phyloP scores from a whole-genome alignment of 2,113 vertebrate genomes.

The Gasterosteus aculeatus region DNA sequence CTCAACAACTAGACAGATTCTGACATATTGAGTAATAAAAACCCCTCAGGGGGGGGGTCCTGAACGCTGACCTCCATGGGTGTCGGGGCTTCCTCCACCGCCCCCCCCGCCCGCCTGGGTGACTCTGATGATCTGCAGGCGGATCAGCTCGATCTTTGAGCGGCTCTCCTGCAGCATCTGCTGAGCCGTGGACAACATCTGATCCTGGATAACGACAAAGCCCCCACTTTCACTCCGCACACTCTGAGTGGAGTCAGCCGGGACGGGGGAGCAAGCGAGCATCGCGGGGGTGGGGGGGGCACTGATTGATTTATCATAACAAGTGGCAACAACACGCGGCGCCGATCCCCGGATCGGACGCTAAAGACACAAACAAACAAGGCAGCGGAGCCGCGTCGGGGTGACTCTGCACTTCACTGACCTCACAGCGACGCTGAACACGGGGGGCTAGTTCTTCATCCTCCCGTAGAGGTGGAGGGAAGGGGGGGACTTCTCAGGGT shows the following conservation, averaged over 20 bases:
- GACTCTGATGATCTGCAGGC: constrained; percentile 78
- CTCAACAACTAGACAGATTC: not conserved
- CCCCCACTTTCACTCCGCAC: constrained; percentile 28
- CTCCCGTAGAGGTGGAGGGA: constrained; percentile 41
- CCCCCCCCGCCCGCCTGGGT: constrained; percentile 58
- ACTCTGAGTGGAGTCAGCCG: constrained; percentile 8
- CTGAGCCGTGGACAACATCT: constrained; percentile 80
- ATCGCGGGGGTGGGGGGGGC: not conserved
- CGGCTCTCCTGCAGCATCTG: constrained; percentile 81
- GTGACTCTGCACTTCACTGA: constrained; percentile 71
- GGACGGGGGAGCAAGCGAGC: not conserved
- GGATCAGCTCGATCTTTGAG: constrained; percentile 79
- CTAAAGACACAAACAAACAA: constrained; percentile 29
- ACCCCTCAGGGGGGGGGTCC: not conserved
- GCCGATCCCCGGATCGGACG: constrained; percentile 4
- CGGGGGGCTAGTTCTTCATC: constrained; percentile 66
- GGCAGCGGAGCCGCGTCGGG: constrained; percentile 7
- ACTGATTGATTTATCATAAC: constrained; percentile 22
- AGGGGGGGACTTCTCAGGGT: constrained; percentile 48
- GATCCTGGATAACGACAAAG: constrained; percentile 67
- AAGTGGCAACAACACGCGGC: constrained; percentile 9
- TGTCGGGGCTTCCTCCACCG: constrained; percentile 25
- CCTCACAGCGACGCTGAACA: constrained; percentile 60
- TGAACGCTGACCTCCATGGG: constrained; percentile 61
- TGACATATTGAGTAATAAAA: not conserved